Base-by-base conservation (phyloP, 2,888 invertebrate species). In the Branchellion lobata region DNA sequence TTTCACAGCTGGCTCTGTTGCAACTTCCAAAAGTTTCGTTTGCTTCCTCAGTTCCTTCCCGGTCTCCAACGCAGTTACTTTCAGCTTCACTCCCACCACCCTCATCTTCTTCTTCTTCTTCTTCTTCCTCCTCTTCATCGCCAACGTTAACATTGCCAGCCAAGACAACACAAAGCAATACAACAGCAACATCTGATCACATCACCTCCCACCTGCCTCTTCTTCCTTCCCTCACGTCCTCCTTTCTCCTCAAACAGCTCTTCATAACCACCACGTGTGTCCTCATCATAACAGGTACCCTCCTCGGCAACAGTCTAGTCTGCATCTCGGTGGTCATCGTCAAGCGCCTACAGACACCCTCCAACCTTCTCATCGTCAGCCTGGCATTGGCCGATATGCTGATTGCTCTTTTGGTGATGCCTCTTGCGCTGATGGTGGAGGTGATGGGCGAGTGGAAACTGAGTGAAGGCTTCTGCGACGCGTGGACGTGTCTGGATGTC, bases 371-470 rank as follows among this genome's bases (percentile, higher is more conserved):
- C 34, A 83, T 83, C 65, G 83, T 83, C 57, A 82, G 82, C 2
- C 84, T 90, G 81, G 90, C 90, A 0, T 87, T 89, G 21, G 89
- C 89, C 0, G 90, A 90, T 83, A 85, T 89, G 75, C 86, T 89
- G 53, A 90, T 90, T 18, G 90, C 89, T 0, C 82, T 89, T 1
- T 84, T 89, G 33, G 90, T 90, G 31, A 89, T 90, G 89, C 90
- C 90, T 3, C 85, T 90, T 14, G 88, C 89, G 1, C 84, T 88
- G 27, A 84, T 86, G 77, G 87, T 89, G 79, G 83, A 88, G 1
- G 76, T 81, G 84, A 68, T 86, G 14, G 85, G 86, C 21, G 83
- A 84, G 8, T 88, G 87, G 87, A 80, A 84, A 18, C 83, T 88
- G 8, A 87, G 87, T 8, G 82, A 84, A 21, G 83, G 83, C 0